These are phyloP conservation scores for Phortica okadai DNA, from an alignment of 2,888 invertebrate species.

Conservation along the genomic window DNA sequence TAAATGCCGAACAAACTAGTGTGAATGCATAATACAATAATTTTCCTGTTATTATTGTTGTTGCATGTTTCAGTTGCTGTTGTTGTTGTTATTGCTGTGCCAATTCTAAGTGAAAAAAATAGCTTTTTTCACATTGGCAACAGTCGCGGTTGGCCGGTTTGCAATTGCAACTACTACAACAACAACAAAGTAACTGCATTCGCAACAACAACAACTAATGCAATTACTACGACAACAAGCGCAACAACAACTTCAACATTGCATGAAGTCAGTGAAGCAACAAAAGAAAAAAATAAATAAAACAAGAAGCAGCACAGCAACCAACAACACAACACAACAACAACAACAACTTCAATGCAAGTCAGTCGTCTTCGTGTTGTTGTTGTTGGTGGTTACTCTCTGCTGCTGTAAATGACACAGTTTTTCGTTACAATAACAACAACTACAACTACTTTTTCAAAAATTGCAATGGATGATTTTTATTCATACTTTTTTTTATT, in stretches of 20 bases:
- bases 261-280: slow-evolving; percentile 71
- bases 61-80: slow-evolving; percentile 47
- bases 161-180: slow-evolving; percentile 43
- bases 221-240: neutral
- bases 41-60: slow-evolving; percentile 39
- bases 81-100: slow-evolving; percentile 47
- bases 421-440: slow-evolving; percentile 43
- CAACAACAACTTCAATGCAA: slow-evolving; percentile 2
- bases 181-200: slow-evolving; percentile 30
- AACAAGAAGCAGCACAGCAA: slow-evolving; percentile 11
- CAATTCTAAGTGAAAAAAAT: slow-evolving; percentile 60
- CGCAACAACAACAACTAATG: slow-evolving; percentile 20
- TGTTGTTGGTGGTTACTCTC: neutral
- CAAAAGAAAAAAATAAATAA: slow-evolving; percentile 56
- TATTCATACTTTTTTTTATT: neutral
- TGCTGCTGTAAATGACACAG: slow-evolving; percentile 63
- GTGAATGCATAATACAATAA: slow-evolving; percentile 7
- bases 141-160: slow-evolving; percentile 72
- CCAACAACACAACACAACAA: slow-evolving; percentile 37
- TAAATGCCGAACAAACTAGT: neutral
- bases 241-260: slow-evolving; percentile 48
- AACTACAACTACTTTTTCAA: neutral
- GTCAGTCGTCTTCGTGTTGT: slow-evolving; percentile 38
- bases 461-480: slow-evolving; percentile 11
- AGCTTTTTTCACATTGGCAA: slow-evolving; percentile 61